Percentiles rank a stretch among this genome's conserved stretches.
These are phyloP conservation scores for Danio aesculapii DNA, from an alignment of 2,797 vertebrate genomes.

Conservation along the genomic window DNA sequence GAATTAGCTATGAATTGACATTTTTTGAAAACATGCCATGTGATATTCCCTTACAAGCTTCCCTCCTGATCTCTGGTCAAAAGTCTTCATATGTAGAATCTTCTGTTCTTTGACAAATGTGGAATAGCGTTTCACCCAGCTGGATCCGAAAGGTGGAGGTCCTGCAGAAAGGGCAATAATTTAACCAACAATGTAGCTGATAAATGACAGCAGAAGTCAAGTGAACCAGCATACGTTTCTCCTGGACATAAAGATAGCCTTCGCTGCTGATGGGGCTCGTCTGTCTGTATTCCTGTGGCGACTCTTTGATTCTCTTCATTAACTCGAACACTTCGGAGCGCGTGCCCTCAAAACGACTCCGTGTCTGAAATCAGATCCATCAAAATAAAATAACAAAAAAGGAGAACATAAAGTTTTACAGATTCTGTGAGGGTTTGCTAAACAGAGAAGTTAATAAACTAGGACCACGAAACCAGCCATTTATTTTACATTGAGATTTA, in stretches of 20 bases:
- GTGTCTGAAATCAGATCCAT: conserved; percentile 79
- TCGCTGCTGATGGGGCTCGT: conserved; percentile 91
- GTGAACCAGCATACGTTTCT: conserved; percentile 86
- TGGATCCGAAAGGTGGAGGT: conserved; percentile 96
- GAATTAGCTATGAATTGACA: not conserved
- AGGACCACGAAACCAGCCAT: too few relatives aligned
- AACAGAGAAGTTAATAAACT: not conserved
- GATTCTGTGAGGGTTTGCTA: not conserved
- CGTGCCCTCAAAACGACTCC: conserved; percentile 94
- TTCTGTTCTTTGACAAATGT: conserved; percentile 94
- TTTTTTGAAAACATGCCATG: not conserved
- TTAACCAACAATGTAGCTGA: not conserved
- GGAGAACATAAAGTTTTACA: conserved; percentile 13
- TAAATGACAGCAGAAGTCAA: not conserved
- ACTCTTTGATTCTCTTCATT: conserved; percentile 92
- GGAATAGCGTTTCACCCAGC: conserved; percentile 97
- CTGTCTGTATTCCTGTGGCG: conserved; percentile 91
- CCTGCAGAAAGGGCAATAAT: conserved; percentile 73
- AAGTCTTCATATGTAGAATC: conserved; percentile 93
- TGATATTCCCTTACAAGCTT: conserved; percentile 85
- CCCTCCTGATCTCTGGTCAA: conserved; percentile 95
- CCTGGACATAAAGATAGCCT: conserved; percentile 96
- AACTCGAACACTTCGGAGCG: conserved; percentile 94
- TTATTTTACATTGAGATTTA: too few relatives aligned
- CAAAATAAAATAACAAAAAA: not conserved